phyloP scores from a whole-genome alignment of 2,888 invertebrate species.

The Cryptus viduatorius region DNA sequence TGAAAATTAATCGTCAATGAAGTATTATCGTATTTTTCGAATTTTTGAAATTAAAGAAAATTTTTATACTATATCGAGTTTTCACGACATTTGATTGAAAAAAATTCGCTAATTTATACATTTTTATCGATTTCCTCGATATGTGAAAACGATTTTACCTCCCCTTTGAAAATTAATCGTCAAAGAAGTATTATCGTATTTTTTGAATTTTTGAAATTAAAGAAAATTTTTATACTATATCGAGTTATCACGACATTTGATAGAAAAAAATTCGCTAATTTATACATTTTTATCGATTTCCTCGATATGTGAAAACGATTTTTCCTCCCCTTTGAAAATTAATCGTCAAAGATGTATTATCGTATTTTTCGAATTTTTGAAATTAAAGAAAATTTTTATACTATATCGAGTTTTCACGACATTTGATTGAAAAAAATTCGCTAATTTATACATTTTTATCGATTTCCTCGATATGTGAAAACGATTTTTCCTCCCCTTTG shows the following conservation, averaged over 20 bases:
- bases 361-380: background rate
- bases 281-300: constrained; percentile 14
- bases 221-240: background rate
- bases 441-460: background rate
- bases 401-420: background rate
- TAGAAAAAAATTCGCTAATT: constrained; percentile 35
- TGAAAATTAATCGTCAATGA: background rate
- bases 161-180: background rate
- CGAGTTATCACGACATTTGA: constrained; percentile 14
- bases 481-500: background rate
- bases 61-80: background rate
- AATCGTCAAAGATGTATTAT: background rate
- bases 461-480: background rate
- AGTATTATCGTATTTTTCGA: background rate
- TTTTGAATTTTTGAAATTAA: background rate
- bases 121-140: constrained; percentile 7
- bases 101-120: background rate
- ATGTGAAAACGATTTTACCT: background rate
- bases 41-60: background rate
- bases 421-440: constrained; percentile 50
- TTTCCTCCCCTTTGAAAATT: background rate
- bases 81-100: constrained; percentile 50
- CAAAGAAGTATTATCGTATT: background rate
- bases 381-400: background rate
- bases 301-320: background rate